These are phyloP conservation scores for Peromyscus californicus DNA, from an alignment of 2,113 vertebrate genomes.

Conservation along the genomic window DNA sequence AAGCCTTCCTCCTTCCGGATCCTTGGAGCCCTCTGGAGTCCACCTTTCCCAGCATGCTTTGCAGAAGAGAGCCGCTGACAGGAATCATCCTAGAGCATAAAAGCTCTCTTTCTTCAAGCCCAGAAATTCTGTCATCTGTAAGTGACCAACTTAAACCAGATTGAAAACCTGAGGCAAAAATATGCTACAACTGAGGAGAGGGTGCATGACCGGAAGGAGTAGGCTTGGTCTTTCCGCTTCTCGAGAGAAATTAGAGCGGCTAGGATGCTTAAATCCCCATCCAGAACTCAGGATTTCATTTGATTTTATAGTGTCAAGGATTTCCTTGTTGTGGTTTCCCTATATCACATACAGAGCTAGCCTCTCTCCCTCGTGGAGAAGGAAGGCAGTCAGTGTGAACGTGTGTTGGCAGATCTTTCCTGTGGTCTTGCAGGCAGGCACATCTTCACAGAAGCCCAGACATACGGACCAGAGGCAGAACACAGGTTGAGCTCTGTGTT, in stretches of 20 bases:
- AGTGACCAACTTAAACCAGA: constrained; percentile 75
- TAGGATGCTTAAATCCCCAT: constrained; percentile 81
- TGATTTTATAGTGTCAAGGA: constrained; percentile 85
- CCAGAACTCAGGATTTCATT: constrained; percentile 87
- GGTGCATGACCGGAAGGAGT: constrained; percentile 50
- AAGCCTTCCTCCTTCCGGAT: neutral
- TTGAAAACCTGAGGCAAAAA: constrained; percentile 75
- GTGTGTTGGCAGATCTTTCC: constrained; percentile 46
- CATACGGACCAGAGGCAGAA: neutral
- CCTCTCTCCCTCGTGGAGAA: neutral
- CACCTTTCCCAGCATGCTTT: neutral
- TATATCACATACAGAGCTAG: constrained; percentile 80
- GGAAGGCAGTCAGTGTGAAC: constrained; percentile 25
- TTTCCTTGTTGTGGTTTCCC: constrained; percentile 85
- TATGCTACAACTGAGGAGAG: neutral
- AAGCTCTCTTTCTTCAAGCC: neutral
- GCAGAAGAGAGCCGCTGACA: neutral
- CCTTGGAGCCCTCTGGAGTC: neutral
- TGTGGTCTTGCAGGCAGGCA: neutral
- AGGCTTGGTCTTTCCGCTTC: constrained; percentile 75
- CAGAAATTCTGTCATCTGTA: constrained; percentile 43
- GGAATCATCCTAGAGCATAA: neutral
- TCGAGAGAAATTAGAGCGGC: constrained; percentile 83
- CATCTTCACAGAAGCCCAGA: neutral
- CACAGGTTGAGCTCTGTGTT: neutral